Evolutionary conservation across 2,888 invertebrate species (phyloP).

Genomic region (Cordylochernes scorpioides): DNA sequence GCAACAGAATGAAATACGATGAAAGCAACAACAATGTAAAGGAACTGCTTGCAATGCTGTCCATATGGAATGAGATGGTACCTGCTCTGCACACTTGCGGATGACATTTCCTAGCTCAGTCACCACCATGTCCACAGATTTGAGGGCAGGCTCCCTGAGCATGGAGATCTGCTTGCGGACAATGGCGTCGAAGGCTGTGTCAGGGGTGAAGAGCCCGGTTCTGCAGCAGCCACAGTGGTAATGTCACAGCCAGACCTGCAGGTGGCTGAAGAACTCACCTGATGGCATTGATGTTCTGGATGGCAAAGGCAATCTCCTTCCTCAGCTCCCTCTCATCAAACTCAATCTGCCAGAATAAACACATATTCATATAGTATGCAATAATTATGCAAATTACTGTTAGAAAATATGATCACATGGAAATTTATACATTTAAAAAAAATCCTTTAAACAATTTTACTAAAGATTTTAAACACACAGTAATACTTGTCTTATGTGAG

Average conservation of each 20-base stretch:
- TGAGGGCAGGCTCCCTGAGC: conserved; percentile 82
- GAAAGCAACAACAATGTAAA: too few relatives aligned
- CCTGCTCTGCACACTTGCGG: conserved; percentile 76
- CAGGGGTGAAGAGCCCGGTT: conserved; percentile 93
- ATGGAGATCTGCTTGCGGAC: conserved; percentile 90
- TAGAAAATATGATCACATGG: too few relatives aligned
- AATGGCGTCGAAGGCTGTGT: conserved; percentile 98
- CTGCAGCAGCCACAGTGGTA: conserved; percentile 26
- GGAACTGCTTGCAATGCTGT: too few relatives aligned
- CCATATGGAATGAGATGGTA: conserved; percentile 21
- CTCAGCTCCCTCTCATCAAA: conserved; percentile 96
- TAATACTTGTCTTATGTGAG: too few relatives aligned
- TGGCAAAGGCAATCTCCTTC: conserved; percentile 91
- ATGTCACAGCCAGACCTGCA: neutral
- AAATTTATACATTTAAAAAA: too few relatives aligned
- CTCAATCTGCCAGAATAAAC: conserved; percentile 41
- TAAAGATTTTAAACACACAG: too few relatives aligned
- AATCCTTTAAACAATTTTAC: too few relatives aligned
- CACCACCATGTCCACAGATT: conserved; percentile 91
- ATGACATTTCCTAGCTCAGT: conserved; percentile 84
- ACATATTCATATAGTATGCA: too few relatives aligned
- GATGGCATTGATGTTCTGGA: conserved; percentile 86
- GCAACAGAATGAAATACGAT: too few relatives aligned
- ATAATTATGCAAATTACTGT: too few relatives aligned
- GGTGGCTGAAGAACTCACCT: conserved; percentile 27